These are phyloP conservation scores for Saimiri boliviensis DNA, from an alignment of 2,113 vertebrate genomes.

Conservation along the genomic window DNA sequence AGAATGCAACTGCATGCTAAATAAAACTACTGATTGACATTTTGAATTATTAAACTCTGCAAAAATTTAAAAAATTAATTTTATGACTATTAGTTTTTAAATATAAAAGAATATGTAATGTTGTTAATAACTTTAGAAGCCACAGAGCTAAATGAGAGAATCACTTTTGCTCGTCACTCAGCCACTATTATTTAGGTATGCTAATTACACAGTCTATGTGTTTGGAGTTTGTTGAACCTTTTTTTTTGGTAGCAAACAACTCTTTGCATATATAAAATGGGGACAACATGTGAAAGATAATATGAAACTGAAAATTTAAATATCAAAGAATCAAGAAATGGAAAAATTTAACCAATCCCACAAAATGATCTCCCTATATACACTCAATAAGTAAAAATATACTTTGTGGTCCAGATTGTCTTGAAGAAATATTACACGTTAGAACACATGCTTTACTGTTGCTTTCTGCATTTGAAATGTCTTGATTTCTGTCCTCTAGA, in stretches of 20 bases:
- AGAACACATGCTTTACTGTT: background rate
- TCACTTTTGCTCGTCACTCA: background rate
- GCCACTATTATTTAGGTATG: background rate
- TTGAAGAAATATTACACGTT: background rate
- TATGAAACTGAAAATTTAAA: background rate
- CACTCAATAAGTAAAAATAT: background rate
- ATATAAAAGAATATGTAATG: background rate
- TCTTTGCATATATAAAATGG: background rate
- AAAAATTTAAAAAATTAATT: conserved; percentile 21
- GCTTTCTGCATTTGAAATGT: background rate
- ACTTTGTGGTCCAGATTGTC: background rate
- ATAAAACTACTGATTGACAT: background rate
- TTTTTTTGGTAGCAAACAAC: background rate
- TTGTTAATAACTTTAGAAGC: background rate
- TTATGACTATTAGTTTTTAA: background rate
- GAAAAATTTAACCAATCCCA: background rate
- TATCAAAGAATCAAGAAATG: background rate
- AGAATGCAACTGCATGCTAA: background rate
- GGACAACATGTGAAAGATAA: background rate
- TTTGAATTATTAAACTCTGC: background rate
- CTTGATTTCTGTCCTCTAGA: background rate
- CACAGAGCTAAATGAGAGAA: background rate
- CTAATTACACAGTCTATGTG: background rate
- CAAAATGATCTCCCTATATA: background rate
- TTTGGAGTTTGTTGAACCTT: background rate